Base-by-base conservation (phyloP, 2,113 vertebrate species). In the Xenopus borealis region DNA sequence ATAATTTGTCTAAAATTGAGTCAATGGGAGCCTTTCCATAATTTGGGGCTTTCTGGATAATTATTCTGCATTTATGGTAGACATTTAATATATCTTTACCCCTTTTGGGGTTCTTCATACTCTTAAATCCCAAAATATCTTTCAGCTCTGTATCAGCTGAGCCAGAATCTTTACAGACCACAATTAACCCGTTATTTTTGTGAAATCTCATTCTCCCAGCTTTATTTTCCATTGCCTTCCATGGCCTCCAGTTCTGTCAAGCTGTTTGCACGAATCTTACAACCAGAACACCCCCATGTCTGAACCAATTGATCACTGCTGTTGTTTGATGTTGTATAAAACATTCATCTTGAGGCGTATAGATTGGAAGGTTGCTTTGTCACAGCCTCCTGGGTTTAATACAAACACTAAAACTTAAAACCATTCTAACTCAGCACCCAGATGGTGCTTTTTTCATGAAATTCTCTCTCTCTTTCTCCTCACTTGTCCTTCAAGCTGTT, bases 301-400 rank as follows among this genome's bases (percentile, higher is more conserved):
- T 45, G 66, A 69, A 76, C 63, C 73, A 76, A 76, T 76, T 63
- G 59, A 69, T 76, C 66, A 76, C 59, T 52, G 58, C 30, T 53
- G 59, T 61, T 63, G 66, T 76, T 76, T 76, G 73, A 76, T 76
- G 66, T 76, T 76, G 30, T 63, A 76, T 63, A 69, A 76, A 76
- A 76, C 58, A 59, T 55, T 69, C 58, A 68, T 69, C 57, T 76
- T 64, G 66, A 69, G 46, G 66, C 73, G 63, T 69, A 76, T 69
- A 76, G 73, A 76, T 76, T n/a, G 66, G 58, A 27, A 63, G 73
- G 73, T 47, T 69, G 58, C 65, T 63, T 62, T 69, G 46, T 67
- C 72, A 68, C 66, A 62, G 66, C 66, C 73, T 62, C 58, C 47
- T 19, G 66, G 66, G 73, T 53, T 76, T 69, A 76, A 69, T 76